phyloP scores from a whole-genome alignment of 2,888 invertebrate species.

The Spilarctia lutea region DNA sequence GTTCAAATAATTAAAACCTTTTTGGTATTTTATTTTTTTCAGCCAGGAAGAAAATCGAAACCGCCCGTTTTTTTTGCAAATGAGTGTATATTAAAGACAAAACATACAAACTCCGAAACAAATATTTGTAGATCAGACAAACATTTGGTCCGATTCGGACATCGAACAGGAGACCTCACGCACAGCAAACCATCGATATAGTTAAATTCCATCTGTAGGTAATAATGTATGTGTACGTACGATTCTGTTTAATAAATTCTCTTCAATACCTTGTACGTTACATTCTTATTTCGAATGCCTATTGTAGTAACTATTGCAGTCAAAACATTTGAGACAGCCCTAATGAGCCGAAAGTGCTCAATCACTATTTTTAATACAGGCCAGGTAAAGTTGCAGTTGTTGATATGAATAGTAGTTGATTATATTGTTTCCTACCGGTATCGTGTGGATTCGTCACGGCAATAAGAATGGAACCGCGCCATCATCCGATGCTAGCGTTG shows the following conservation, averaged over 20 bases:
- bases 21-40: too few species aligned
- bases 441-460: constrained; percentile 80
- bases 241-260: neutral
- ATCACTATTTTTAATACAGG: constrained; percentile 83
- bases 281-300: constrained; percentile 1
- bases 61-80: too few species aligned
- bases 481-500: constrained; percentile 74
- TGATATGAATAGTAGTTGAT: constrained; percentile 81
- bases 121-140: too few species aligned
- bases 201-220: neutral
- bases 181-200: too few species aligned
- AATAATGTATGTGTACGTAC: too few species aligned
- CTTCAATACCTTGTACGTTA: neutral
- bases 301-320: neutral
- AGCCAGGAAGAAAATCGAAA: too few species aligned
- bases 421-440: constrained; percentile 82
- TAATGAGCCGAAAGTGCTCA: constrained; percentile 68
- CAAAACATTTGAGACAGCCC: constrained; percentile 41
- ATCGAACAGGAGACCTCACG: too few species aligned
- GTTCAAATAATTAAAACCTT: too few species aligned
- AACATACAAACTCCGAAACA: too few species aligned
- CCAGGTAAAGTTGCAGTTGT: constrained; percentile 63
- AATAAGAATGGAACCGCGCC: constrained; percentile 80
- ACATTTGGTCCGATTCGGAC: too few species aligned
- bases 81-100: too few species aligned